Evolutionary conservation across 2,797 vertebrate species (phyloP), one percentile per base, ranked within the genome.

Genomic region (Chloroceryle amazona): DNA sequence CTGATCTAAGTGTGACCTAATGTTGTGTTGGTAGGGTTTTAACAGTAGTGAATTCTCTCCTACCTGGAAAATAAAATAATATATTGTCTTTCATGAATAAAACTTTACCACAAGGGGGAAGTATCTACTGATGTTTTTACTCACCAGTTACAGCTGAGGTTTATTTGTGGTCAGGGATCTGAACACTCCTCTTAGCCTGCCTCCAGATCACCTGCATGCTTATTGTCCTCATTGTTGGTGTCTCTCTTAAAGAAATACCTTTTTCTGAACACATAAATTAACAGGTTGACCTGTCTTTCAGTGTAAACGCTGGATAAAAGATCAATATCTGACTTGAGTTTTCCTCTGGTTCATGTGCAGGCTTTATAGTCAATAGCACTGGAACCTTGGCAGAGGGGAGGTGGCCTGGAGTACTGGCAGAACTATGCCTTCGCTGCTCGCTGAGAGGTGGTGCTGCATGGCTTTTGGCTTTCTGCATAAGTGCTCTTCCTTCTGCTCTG

Each of bases 61-160:
- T 41, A 25, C 81, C 47, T 74, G 61, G 52, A 90, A 86, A 94
- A 86, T 31, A 42, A 72, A 90, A 54, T 29, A 76, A 46, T 23
- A 9, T 26, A 2, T 47, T 46, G 13, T 52, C 33, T 89, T 71
- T 51, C 28, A 52, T 55, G 26, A 84, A 39, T 21, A 39, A 33
- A 46, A 33, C 44, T 79, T 35, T 87, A 82, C 92, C 95, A 92
- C 86, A 73, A 93, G 89, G 70, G 90, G 90, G 93, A 92, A 35
- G 35, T 67, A 28, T 92, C 60, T 78, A 9, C 74, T 57, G 71
- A 26, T 42, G 14, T 13, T 90, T 87, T 49, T 71, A 71, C 47
- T 75, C 4, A 3, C 20, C 15, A 11, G 7, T 55, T 22, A 11
- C 39, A 44, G 60, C 37, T 90, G 76, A 83, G 33, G 13, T 91